Evolutionary conservation across 2,797 vertebrate genomes (phyloP).

Genomic region (Acanthurus leucopareius): DNA sequence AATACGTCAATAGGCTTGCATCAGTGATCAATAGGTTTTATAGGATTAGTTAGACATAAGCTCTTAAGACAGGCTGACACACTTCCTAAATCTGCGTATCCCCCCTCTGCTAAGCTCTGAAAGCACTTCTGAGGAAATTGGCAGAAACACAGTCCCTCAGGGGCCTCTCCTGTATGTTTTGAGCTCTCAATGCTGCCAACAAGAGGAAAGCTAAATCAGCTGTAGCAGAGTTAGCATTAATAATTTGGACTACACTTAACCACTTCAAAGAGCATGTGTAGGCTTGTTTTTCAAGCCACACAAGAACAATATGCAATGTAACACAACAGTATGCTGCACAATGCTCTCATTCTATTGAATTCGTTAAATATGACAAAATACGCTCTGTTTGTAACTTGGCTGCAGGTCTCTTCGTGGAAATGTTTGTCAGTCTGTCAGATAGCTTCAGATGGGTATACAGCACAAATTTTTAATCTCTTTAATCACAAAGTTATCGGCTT

Average conservation of each 20-base stretch:
- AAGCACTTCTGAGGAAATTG: constrained; percentile 60
- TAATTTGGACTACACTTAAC: constrained; percentile 54
- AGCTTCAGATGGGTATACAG: constrained; percentile 59
- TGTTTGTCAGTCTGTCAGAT: constrained; percentile 63
- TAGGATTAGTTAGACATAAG: constrained; percentile 65
- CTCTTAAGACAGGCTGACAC: constrained; percentile 62
- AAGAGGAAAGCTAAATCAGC: constrained; percentile 66
- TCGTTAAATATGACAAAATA: constrained; percentile 39
- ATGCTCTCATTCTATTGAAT: constrained; percentile 50
- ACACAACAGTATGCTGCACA: constrained; percentile 36
- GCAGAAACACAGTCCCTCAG: constrained; percentile 48
- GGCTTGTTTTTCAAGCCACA: constrained; percentile 31
- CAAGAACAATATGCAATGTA: constrained; percentile 35
- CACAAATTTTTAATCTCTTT: constrained; percentile 68
- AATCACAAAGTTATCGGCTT: constrained; percentile 68
- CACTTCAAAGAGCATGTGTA: constrained; percentile 55
- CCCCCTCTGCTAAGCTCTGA: constrained; percentile 37
- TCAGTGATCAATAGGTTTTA: constrained; percentile 68
- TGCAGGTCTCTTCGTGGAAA: constrained; percentile 36
- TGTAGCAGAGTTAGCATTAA: constrained; percentile 67
- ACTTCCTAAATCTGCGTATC: constrained; percentile 57
- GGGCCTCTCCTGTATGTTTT: constrained; percentile 53
- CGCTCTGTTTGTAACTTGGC: constrained; percentile 41
- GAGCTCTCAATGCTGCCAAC: constrained; percentile 61
- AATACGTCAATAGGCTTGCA: constrained; percentile 36